phyloP scores from a whole-genome alignment of 2,888 invertebrate species.

The Papilio elwesi region DNA sequence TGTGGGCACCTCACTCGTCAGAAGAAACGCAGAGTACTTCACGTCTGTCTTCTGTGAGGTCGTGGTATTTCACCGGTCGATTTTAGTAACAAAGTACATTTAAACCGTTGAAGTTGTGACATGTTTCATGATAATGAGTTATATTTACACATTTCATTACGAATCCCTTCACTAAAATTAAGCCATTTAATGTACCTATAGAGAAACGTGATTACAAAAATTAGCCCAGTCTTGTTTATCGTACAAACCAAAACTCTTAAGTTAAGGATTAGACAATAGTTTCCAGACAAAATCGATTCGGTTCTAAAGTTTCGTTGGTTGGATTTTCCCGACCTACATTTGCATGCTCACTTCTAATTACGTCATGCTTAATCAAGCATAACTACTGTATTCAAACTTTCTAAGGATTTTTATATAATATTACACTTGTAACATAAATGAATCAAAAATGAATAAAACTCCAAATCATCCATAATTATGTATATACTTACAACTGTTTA shows the following conservation, averaged over 20 bases:
- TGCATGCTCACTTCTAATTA: not conserved
- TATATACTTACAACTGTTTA: too few relatives aligned
- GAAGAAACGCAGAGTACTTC: too few relatives aligned
- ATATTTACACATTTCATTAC: not conserved
- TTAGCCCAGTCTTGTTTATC: conserved; percentile 19
- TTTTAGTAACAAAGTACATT: too few relatives aligned
- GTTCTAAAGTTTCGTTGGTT: conserved; percentile 11
- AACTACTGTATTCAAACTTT: not conserved
- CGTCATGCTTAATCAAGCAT: not conserved
- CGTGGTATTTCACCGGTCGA: too few relatives aligned
- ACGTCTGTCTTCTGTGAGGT: too few relatives aligned
- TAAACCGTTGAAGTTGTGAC: too few relatives aligned
- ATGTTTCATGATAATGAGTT: too few relatives aligned
- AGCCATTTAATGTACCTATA: not conserved
- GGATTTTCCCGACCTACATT: conserved; percentile 7
- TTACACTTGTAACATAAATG: too few relatives aligned
- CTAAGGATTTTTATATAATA: not conserved
- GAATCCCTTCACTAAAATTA: not conserved
- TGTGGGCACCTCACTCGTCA: too few relatives aligned
- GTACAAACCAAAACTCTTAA: conserved; percentile 21
- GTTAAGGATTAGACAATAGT: conserved; percentile 29
- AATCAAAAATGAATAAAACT: too few relatives aligned
- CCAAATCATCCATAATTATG: too few relatives aligned
- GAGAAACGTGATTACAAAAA: conserved; percentile 9
- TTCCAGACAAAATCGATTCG: conserved; percentile 26